Evolutionary conservation across 1,140 invertebrate genomes (phyloP), one percentile per base, ranked within the genome.

Genomic region (Euborellia annulipes): DNA sequence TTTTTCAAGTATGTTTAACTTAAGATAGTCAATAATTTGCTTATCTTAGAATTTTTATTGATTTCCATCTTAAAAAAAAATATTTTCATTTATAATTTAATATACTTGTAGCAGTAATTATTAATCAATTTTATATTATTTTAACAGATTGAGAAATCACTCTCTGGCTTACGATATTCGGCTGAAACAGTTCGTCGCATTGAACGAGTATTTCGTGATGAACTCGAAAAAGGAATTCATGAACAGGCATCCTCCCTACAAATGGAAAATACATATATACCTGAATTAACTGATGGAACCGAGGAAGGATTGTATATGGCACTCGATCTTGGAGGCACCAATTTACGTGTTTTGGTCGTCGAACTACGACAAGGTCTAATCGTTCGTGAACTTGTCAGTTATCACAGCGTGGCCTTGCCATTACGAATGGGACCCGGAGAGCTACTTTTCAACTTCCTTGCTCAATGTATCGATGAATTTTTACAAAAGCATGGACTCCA

Each of bases 271-370:
- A 79, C 78, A 3, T 78, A 70, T 49, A 67, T 80, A 23, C 67
- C 75, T 7, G 66, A 72, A 54, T 57, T 78, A 19, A 67, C 73
- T 14, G 62, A 76, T 59, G 75, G 76, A 41, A 68, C 68, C 53
- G 76, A 85, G 61, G 58, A 67, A 48, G 82, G 82, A 3, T 62
- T 79, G 34, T 85, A 72, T 55, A 58, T 88, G 50, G 81, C 84
- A 2, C 61, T 88, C 11, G 85, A 87, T 60, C 65, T 87, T 3
- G 85, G 85, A 2, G 83, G 77, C 3, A 86, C 83, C 1, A 84
- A 88, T 61, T 87, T 85, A 59, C 68, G 84, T 8, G 75, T 87
- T 1, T 64, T 85, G 14, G 62, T 79, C 8, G 59, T 84, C 40
- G 63, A 70, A 36, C 55, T 86, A 32, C 57, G 65, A 3, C 66